Percentiles rank a stretch among this genome's conserved stretches.
phyloP scores from a whole-genome alignment of 2,113 vertebrate genomes.

The Ibidorhyncha struthersii region DNA sequence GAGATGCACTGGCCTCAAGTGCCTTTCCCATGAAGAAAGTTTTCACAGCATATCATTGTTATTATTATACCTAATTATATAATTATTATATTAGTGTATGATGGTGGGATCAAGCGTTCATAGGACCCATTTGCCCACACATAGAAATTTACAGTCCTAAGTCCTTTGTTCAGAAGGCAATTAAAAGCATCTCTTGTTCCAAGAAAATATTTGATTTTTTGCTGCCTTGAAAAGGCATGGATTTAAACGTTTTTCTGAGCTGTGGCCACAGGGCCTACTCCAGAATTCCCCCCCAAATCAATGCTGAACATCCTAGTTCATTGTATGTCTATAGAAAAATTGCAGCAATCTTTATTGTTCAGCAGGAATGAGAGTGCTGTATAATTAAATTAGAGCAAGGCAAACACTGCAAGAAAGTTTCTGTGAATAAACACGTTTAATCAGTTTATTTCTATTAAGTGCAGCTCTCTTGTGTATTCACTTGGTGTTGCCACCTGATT shows the following conservation, averaged over 20 bases:
- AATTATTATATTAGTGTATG: background rate
- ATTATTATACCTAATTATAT: background rate
- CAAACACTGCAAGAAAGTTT: conserved; percentile 20
- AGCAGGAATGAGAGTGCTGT: background rate
- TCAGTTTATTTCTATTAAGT: conserved; percentile 27
- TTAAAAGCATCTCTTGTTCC: background rate
- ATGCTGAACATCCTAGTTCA: background rate
- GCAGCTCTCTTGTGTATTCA: background rate
- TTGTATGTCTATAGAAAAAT: background rate
- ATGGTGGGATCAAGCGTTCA: background rate
- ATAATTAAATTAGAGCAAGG: conserved; percentile 11
- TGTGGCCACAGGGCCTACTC: background rate
- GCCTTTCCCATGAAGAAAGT: background rate
- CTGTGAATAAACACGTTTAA: background rate
- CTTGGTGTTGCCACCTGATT: background rate
- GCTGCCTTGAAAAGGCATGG: background rate
- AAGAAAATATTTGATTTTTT: background rate
- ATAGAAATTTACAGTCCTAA: background rate
- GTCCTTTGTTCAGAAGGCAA: background rate
- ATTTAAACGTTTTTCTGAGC: background rate
- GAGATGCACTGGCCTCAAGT: rapidly evolving
- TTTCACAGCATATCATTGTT: background rate
- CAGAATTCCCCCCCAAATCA: background rate
- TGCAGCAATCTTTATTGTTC: background rate
- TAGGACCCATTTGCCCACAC: background rate